Conservation (phyloP, 1,140 invertebrate genomes). For the Belonocnema kinseyi region DNA sequence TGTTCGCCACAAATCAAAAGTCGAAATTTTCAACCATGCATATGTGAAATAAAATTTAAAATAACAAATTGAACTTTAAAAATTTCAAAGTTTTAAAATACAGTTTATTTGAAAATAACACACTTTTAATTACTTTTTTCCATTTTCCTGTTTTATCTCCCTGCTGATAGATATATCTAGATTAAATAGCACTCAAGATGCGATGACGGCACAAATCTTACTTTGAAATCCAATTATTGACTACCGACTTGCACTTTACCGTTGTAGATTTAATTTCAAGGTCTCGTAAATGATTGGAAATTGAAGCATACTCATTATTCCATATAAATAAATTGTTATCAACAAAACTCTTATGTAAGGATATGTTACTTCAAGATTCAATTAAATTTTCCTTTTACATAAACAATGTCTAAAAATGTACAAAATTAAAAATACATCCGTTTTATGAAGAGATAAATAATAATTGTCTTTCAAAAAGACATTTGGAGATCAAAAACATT, state of each 20-base stretch:
- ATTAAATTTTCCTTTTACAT: background rate
- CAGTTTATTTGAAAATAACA: too few relatives aligned
- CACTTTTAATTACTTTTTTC: too few relatives aligned
- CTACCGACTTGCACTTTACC: slow-evolving; percentile 8
- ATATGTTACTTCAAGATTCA: too few relatives aligned
- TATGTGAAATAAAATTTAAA: too few relatives aligned
- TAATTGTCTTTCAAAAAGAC: too few relatives aligned
- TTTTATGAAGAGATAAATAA: background rate
- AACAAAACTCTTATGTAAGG: too few relatives aligned
- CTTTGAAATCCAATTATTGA: slow-evolving; percentile 5
- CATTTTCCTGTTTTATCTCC: too few relatives aligned
- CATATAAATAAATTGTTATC: background rate
- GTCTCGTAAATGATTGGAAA: background rate
- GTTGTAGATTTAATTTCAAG: slow-evolving; percentile 18
- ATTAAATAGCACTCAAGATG: background rate
- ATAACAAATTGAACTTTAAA: too few relatives aligned
- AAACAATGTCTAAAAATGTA: background rate
- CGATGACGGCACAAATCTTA: background rate
- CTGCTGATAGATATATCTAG: background rate
- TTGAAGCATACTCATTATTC: background rate
- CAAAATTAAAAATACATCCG: background rate
- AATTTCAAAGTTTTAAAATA: too few relatives aligned
- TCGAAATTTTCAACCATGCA: too few relatives aligned
- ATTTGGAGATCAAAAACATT: too few relatives aligned
- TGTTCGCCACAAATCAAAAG: too few relatives aligned